Evolutionary conservation across 1,140 invertebrate species (phyloP), one percentile per base, ranked within the genome.

Genomic region (Ostrea denselamellosa): DNA sequence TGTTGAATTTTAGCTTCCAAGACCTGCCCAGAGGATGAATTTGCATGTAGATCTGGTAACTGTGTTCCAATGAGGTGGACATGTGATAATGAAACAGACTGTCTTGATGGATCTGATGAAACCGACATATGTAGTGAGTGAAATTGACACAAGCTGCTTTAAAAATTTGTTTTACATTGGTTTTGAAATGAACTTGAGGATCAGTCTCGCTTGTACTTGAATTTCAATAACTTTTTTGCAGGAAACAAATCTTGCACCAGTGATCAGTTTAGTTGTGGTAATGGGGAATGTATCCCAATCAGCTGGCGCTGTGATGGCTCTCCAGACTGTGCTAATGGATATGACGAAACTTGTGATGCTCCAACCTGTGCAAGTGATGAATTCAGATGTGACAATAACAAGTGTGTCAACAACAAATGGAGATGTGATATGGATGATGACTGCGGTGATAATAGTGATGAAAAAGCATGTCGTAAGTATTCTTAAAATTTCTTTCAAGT

Each of bases 31-130:
- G 87, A 56, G 77, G 90, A 92, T 87, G 90, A 94, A 86, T 62
- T 88, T 52, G 53, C 53, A 94, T 97, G 97, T 93, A 93, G 93
- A 65, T 96, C 96, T 92, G 92, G 99, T 92, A 88, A 92, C 56
- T 99, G 99, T 94, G 99, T 99, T 85, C 98, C 98, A 0, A 97
- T 97, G 96, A 98, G 98, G 95, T 99, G 98, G 98, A 98, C 97
- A 95, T 99, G 96, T 96, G 94, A 95, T 89, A 95, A 94, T 95
- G 96, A 97, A 5, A 94, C 97, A 88, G 97, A 98, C 91, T 98
- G 97, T 91, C 96, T 96, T 0, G 97, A 98, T 94, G 95, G 96
- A 68, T 96, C 96, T 0, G 97, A 98, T 93, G 97, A 98, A 7
- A 97, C 96, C 0, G 91, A 91, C 88, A 99, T 98, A 62, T 95